Conservation (phyloP, 2,888 invertebrate genomes). For the Netelia virgata region DNA sequence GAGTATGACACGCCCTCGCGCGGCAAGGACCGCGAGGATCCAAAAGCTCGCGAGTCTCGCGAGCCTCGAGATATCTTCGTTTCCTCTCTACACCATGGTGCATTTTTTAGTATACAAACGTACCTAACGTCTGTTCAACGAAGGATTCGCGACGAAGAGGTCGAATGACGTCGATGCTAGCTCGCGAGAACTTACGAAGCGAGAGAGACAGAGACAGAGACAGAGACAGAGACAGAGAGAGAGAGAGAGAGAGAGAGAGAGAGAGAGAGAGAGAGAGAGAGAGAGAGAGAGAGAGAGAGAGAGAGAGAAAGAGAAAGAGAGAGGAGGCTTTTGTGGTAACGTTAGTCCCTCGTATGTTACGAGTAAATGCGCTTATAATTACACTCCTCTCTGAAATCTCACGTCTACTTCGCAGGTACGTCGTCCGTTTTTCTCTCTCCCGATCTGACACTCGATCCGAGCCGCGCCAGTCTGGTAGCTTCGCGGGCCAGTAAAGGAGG, state of each 20-base stretch:
- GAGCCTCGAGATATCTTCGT: slow-evolving; percentile 1
- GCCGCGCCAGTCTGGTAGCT: slow-evolving; percentile 52
- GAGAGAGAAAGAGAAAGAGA: slow-evolving; percentile 30
- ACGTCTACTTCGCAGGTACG: slow-evolving; percentile 29
- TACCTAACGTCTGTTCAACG: too few species aligned
- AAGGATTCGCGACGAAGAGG: not conserved
- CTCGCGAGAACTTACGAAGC: slow-evolving; percentile 23
- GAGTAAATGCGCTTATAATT: slow-evolving; percentile 81
- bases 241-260: slow-evolving; percentile 26
- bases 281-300: slow-evolving; percentile 33
- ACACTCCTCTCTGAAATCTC: slow-evolving; percentile 73
- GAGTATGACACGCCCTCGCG: slow-evolving; percentile 38
- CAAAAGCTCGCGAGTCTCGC: slow-evolving; percentile 22
- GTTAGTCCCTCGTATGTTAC: slow-evolving; percentile 67
- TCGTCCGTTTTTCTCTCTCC: slow-evolving; percentile 5
- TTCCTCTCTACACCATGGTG: slow-evolving; percentile 20
- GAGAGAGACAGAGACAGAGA: slow-evolving; percentile 58
- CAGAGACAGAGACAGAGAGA: slow-evolving; percentile 36
- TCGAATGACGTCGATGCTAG: slow-evolving; percentile 33
- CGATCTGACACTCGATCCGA: slow-evolving; percentile 70
- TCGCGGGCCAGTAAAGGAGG: slow-evolving; percentile 38
- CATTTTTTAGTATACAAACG: too few species aligned
- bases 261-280: slow-evolving; percentile 38
- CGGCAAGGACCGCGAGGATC: slow-evolving; percentile 48
- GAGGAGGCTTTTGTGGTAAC: slow-evolving; percentile 27